A percentile compares a stretch with the other conserved stretches of the same genome.
These are phyloP conservation scores for Motacilla tschutschensis DNA, from an alignment of 2,113 vertebrate species.

Conservation along the genomic window DNA sequence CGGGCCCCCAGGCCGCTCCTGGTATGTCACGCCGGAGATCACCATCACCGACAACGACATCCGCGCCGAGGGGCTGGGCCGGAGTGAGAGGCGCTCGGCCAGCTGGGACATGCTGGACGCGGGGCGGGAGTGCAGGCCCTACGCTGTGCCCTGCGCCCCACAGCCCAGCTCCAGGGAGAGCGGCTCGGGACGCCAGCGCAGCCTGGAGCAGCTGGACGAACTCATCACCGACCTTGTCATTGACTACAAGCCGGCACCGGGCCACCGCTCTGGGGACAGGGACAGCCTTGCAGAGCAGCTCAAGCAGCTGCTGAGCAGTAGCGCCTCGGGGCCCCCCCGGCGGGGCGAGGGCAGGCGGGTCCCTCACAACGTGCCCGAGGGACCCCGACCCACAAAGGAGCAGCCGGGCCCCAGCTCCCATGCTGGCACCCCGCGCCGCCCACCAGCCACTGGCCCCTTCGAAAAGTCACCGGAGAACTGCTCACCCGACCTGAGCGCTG, in stretches of 20 bases:
- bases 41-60: slow-evolving; percentile 97
- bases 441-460: background rate
- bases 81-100: slow-evolving; percentile 73
- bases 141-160: background rate
- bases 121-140: slow-evolving; percentile 34
- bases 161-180: slow-evolving; percentile 67
- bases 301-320: slow-evolving; percentile 81
- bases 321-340: slow-evolving; percentile 55
- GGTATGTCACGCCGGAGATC: slow-evolving; percentile 94
- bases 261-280: slow-evolving; percentile 66
- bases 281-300: slow-evolving; percentile 82
- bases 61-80: slow-evolving; percentile 70
- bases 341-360: slow-evolving; percentile 55
- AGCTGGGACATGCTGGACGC: slow-evolving; percentile 77
- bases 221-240: slow-evolving; percentile 92
- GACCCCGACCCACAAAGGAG: slow-evolving; percentile 71
- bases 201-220: slow-evolving; percentile 92
- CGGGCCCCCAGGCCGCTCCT: slow-evolving; percentile 74
- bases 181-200: slow-evolving; percentile 83
- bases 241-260: slow-evolving; percentile 84
- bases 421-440: slow-evolving; percentile 58
- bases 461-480: slow-evolving; percentile 73
- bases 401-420: slow-evolving; percentile 81
- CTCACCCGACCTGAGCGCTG: slow-evolving; percentile 87
- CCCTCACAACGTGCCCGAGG: background rate